These are phyloP conservation scores for Cerceris rybyensis DNA, from an alignment of 2,888 invertebrate genomes.

Conservation along the genomic window DNA sequence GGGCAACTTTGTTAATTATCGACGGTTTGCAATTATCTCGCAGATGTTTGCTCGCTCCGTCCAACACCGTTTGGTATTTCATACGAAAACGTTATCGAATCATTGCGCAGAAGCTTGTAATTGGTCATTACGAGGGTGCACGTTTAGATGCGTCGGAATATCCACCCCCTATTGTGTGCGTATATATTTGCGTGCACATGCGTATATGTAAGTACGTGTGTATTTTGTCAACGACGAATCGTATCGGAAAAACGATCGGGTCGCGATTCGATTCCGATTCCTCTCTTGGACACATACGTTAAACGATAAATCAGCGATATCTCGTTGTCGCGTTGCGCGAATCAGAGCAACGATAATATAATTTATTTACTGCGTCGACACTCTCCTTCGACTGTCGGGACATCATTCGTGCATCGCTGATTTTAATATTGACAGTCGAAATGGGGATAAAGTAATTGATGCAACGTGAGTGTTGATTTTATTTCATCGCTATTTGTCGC, in stretches of 20 bases:
- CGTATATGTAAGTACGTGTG: too few relatives aligned
- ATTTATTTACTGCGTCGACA: not conserved
- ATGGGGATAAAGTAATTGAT: not conserved
- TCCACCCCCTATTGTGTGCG: not conserved
- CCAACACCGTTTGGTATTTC: constrained; percentile 9
- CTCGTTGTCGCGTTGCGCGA: not conserved
- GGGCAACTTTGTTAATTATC: constrained; percentile 38
- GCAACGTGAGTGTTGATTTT: not conserved
- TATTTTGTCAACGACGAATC: too few relatives aligned
- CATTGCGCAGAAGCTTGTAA: constrained; percentile 4
- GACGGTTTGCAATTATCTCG: constrained; percentile 29
- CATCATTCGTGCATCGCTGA: constrained; percentile 15
- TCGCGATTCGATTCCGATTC: not conserved
- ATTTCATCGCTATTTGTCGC: too few relatives aligned
- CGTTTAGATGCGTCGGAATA: not conserved
- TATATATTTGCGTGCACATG: not conserved
- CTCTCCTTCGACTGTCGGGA: constrained; percentile 23
- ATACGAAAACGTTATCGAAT: constrained; percentile 34
- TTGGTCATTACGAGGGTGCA: not conserved
- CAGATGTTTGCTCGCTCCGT: constrained; percentile 6
- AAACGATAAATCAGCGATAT: not conserved
- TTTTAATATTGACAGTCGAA: not conserved
- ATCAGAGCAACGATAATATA: constrained; percentile 1
- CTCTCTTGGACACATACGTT: not conserved
- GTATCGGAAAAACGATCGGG: not conserved